Base-by-base conservation (phyloP, 1,140 invertebrate genomes). In the Sweltsa coloradensis region DNA sequence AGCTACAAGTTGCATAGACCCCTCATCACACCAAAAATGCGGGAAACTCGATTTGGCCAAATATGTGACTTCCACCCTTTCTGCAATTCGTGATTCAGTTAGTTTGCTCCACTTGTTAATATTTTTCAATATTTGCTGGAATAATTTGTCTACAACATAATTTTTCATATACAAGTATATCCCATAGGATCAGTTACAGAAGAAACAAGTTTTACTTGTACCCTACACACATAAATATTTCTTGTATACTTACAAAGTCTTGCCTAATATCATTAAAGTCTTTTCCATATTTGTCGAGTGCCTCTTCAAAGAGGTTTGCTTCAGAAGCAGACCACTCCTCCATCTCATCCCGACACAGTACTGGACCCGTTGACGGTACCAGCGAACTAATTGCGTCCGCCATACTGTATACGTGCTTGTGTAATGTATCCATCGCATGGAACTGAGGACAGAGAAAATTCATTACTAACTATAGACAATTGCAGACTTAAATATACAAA, bases 301-400 rank as follows among this genome's bases (percentile, higher is more conserved):
- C 94, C 68, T 99, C 96, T 71, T 99, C 97, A 68, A 99, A 99
- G 24, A 99, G 76, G 71, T 96, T 98, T 16, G 95, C 94, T 67
- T 99, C 97, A 13, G 92, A 91, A 7, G 96, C 91, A 52, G 93
- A 97, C 97, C 96, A 99, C 69, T 99, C 96, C 72, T 99, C 97
- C 88, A 99, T 96, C 72, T 99, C 95, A 72, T 99, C 97, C 51
- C 93, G 75, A 72, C 94, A 98, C 26, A 99, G 75, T 53, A 98
- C 88, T 1, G 96, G 95, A 7, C 95, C 94, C 53, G 89, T 88
- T 42, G 83, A 81, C 25, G 96, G 95, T 58, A 99, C 94, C 58
- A 99, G 74, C 42, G 88, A 93, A 55, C 87, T 85, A 60, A 96
- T 79, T 27, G 95, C 90, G 57, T 83, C 78, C 45, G 90, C 83